phyloP scores from a whole-genome alignment of 2,113 vertebrate species.

The Eolophus roseicapilla region DNA sequence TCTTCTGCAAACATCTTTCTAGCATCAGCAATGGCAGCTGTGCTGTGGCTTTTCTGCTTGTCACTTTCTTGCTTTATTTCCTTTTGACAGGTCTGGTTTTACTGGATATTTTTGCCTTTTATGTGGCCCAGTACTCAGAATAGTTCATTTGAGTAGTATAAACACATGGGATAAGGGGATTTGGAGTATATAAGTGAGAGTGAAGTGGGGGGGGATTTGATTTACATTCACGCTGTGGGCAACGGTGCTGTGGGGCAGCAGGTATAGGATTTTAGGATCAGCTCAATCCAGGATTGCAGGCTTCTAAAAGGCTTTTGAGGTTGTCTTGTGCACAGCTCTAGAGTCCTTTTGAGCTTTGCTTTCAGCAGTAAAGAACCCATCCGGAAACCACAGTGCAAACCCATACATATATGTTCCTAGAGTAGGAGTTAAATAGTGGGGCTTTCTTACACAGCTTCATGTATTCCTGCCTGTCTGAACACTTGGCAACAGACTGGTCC shows the following conservation, averaged over 20 bases:
- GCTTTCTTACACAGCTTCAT: background rate
- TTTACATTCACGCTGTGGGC: background rate
- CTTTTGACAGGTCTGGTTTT: background rate
- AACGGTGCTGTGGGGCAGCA: background rate
- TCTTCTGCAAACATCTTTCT: background rate
- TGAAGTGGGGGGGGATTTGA: background rate
- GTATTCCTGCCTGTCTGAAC: background rate
- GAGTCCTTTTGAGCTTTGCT: background rate
- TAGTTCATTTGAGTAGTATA: background rate
- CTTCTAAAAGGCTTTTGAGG: background rate
- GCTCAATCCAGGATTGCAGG: background rate
- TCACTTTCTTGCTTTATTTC: background rate
- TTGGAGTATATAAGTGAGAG: background rate
- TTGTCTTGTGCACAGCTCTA: background rate
- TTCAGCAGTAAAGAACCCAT: background rate
- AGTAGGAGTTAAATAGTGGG: background rate
- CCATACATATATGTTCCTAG: background rate
- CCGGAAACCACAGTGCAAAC: accelerated
- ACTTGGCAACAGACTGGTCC: background rate
- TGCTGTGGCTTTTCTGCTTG: background rate
- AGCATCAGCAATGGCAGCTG: accelerated
- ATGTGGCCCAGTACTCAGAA: background rate
- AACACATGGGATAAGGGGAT: background rate
- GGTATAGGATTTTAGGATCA: background rate
- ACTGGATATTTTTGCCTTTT: background rate